phyloP scores from a whole-genome alignment of 1,140 invertebrate genomes.

The Papilio glaucus region DNA sequence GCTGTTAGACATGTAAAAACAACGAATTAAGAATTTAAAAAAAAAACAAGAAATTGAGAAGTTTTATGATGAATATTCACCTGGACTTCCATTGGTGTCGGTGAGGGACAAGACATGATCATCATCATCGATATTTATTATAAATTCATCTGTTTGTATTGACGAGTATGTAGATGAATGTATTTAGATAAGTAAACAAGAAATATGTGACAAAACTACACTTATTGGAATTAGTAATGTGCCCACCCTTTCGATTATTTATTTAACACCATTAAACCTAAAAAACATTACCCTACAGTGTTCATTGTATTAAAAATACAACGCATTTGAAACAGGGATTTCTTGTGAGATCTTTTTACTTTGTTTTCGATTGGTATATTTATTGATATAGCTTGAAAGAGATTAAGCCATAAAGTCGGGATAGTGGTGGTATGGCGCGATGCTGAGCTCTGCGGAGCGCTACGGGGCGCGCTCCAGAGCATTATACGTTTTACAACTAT shows the following conservation, averaged over 20 bases:
- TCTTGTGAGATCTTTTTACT: conserved; percentile 51
- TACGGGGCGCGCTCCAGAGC: conserved; percentile 44
- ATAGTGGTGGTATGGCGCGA: conserved; percentile 59
- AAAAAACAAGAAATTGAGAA: no score
- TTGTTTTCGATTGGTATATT: conserved; percentile 71
- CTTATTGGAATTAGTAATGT: not conserved
- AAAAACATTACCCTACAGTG: conserved; percentile 3
- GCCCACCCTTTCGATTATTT: not conserved
- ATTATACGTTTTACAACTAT: conserved; percentile 75
- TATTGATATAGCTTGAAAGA: conserved; percentile 75
- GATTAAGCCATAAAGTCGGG: conserved; percentile 78
- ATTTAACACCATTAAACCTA: not conserved
- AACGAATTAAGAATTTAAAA: no score
- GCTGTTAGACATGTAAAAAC: no score
- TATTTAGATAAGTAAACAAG: no score
- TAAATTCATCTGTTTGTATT: no score
- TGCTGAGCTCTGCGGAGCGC: conserved; percentile 71
- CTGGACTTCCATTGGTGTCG: no score
- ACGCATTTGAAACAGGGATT: not conserved
- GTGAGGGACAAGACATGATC: no score
- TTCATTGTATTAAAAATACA: not conserved
- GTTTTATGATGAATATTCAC: no score
- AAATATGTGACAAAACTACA: not conserved
- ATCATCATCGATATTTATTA: no score
- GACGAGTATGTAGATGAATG: no score